Percentiles rank a stretch among this genome's conserved stretches.
These are phyloP conservation scores for Monarcha castaneiventris DNA, from an alignment of 2,113 vertebrate species.

Conservation along the genomic window DNA sequence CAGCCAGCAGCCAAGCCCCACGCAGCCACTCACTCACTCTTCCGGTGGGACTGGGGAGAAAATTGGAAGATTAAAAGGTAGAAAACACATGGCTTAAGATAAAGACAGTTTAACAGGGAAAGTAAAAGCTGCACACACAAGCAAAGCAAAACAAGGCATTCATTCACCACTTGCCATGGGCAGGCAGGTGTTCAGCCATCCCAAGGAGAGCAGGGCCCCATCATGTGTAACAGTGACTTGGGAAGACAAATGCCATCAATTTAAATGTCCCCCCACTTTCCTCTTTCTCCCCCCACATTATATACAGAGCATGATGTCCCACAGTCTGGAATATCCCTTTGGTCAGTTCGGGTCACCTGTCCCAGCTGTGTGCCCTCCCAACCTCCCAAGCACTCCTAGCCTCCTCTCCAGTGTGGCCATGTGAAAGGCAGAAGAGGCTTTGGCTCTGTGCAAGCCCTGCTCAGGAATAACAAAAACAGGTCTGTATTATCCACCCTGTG, in stretches of 20 bases:
- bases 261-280: neutral
- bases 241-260: neutral
- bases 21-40: rapidly evolving
- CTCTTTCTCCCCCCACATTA: neutral
- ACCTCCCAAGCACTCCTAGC: rapidly evolving
- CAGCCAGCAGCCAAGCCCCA: neutral
- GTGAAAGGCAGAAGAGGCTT: rapidly evolving
- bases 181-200: neutral
- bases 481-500: neutral
- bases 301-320: too few species aligned
- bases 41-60: rapidly evolving
- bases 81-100: neutral
- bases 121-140: neutral
- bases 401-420: rapidly evolving
- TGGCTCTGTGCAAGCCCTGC: neutral
- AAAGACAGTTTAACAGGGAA: neutral
- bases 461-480: neutral
- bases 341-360: too few species aligned
- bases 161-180: neutral
- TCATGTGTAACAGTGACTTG: rapidly evolving
- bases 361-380: neutral
- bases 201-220: neutral
- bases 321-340: neutral
- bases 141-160: neutral
- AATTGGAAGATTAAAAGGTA: neutral